Percentiles rank a stretch among this genome's conserved stretches.
These are phyloP conservation scores for Drosophila mojavensis DNA, from an alignment of 1,140 invertebrate genomes.

Conservation along the genomic window DNA sequence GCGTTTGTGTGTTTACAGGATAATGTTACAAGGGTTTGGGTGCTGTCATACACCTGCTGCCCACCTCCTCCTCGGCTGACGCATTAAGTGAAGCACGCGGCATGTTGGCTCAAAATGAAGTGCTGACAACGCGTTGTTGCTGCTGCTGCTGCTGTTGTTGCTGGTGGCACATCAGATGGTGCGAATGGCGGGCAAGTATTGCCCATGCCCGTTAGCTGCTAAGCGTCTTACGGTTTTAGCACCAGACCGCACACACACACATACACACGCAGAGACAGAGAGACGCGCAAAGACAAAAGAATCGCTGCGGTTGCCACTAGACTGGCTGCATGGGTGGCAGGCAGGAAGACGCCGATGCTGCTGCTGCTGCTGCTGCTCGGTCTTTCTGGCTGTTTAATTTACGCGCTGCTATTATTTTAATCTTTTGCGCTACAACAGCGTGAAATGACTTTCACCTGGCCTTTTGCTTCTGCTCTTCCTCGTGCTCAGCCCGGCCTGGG, in stretches of 20 bases:
- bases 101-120: conserved; percentile 80
- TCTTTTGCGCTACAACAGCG: conserved; percentile 80
- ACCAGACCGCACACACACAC: conserved; percentile 52
- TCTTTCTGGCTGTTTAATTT: conserved; percentile 74
- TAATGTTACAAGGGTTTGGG: conserved; percentile 8
- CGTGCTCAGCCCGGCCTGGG: background rate
- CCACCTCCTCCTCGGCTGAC: conserved; percentile 37
- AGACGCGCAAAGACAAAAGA: conserved; percentile 56
- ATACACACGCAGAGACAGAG: conserved; percentile 8
- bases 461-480: conserved; percentile 11
- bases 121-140: conserved; percentile 74
- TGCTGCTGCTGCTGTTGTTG: conserved; percentile 23
- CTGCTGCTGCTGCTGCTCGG: conserved; percentile 23
- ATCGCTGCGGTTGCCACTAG: conserved; percentile 42
- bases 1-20: conserved; percentile 7
- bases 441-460: conserved; percentile 82
- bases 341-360: background rate
- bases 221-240: conserved; percentile 68
- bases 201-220: conserved; percentile 52
- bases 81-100: conserved; percentile 79
- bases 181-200: conserved; percentile 41
- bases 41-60: background rate
- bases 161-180: conserved; percentile 40
- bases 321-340: background rate
- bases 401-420: conserved; percentile 82